phyloP scores from a whole-genome alignment of 2,797 vertebrate species.

The Crenichthys baileyi region DNA sequence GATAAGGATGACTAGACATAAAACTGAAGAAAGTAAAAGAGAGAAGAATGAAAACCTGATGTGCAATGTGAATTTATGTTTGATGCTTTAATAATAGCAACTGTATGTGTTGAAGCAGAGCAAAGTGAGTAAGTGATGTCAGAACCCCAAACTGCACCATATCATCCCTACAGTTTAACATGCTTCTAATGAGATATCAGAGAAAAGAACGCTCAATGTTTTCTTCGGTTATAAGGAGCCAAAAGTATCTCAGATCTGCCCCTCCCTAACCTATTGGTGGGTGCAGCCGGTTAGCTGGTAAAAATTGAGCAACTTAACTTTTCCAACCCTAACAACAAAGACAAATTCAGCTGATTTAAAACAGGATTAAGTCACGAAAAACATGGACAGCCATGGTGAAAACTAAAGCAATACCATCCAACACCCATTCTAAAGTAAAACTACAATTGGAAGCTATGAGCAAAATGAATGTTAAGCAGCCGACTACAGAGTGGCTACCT shows the following conservation, averaged over 20 bases:
- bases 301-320: neutral
- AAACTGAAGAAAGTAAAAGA: neutral
- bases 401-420: no score
- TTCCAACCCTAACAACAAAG: neutral
- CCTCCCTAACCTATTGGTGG: neutral
- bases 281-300: neutral
- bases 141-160: neutral
- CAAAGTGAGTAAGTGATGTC: neutral
- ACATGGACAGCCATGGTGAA: no score
- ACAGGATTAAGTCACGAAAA: no score
- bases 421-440: no score
- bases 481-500: neutral
- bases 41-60: conserved; percentile 1
- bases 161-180: neutral
- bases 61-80: neutral
- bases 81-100: neutral
- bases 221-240: neutral
- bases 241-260: neutral
- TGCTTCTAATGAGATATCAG: neutral
- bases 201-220: neutral
- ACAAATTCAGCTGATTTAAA: neutral
- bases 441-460: neutral
- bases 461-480: neutral
- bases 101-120: neutral
- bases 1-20: conserved; percentile 34